These are phyloP conservation scores for Natrix natrix DNA, from an alignment of 2,797 vertebrate genomes.

Conservation along the genomic window DNA sequence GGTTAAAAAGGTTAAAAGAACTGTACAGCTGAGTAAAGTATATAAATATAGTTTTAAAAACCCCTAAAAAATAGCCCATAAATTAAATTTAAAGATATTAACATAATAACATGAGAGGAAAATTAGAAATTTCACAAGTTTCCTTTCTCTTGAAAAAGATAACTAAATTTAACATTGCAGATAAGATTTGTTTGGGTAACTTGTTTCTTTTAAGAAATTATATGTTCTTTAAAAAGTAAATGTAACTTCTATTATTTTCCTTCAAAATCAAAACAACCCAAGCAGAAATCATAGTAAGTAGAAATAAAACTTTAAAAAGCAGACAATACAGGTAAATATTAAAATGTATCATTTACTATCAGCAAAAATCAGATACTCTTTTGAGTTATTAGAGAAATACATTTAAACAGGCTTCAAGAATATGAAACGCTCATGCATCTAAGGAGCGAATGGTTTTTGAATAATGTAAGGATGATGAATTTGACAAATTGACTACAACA, in stretches of 20 bases:
- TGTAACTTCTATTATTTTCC: background rate
- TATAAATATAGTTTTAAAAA: too few relatives aligned
- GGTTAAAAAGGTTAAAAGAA: too few relatives aligned
- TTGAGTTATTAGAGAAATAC: constrained; percentile 38
- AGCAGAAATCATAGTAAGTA: background rate
- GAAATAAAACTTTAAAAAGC: constrained; percentile 6
- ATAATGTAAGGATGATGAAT: background rate
- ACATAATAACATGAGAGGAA: background rate
- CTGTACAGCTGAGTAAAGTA: too few relatives aligned
- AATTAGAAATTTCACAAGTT: constrained; percentile 30
- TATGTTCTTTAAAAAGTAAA: background rate
- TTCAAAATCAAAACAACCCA: background rate
- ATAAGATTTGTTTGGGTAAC: background rate
- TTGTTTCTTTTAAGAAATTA: background rate
- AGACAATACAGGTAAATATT: background rate
- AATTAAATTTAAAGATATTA: background rate
- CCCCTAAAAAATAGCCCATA: too few relatives aligned
- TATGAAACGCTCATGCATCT: background rate
- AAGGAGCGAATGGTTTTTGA: background rate
- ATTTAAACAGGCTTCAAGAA: background rate
- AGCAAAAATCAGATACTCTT: constrained; percentile 9
- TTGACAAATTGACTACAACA: background rate
- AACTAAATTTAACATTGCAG: background rate
- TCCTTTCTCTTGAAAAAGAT: background rate
- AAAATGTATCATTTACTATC: constrained; percentile 41